A percentile compares a stretch with the other conserved stretches of the same genome.
These are phyloP conservation scores for Suillia variegata DNA, from an alignment of 2,888 invertebrate species.

Conservation along the genomic window DNA sequence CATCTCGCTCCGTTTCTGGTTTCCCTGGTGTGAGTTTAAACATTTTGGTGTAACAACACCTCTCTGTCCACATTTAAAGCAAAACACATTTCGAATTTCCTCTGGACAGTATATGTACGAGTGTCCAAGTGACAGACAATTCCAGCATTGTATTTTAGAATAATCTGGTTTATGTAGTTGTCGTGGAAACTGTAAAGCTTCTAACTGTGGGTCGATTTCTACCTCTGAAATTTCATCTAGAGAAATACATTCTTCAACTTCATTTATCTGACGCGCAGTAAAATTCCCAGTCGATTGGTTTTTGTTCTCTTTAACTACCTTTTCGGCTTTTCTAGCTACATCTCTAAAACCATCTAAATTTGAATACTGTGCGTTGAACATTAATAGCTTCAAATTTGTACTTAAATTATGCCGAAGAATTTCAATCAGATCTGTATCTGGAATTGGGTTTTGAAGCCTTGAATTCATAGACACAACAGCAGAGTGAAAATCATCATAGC, in stretches of 20 bases:
- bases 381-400: too few relatives aligned
- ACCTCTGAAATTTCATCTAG: background rate
- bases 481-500: too few relatives aligned
- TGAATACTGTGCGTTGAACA: too few relatives aligned
- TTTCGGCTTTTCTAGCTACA: background rate
- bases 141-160: conserved; percentile 9
- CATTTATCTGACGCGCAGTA: conserved; percentile 1
- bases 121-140: conserved; percentile 5
- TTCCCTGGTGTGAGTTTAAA: conserved; percentile 4
- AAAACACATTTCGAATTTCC: background rate
- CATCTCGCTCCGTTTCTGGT: conserved; percentile 3
- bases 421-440: too few relatives aligned
- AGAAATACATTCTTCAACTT: background rate
- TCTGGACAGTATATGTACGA: conserved; percentile 11
- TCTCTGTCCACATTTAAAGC: background rate
- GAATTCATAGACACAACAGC: too few relatives aligned
- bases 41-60: background rate
- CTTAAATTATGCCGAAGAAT: too few relatives aligned
- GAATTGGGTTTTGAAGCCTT: too few relatives aligned
- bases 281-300: background rate
- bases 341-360: background rate
- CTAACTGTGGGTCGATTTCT: background rate
- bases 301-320: background rate
- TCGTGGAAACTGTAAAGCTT: background rate
- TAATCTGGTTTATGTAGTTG: background rate